These are phyloP conservation scores for Leptinotarsa texana DNA, from an alignment of 1,140 invertebrate genomes.

Conservation along the genomic window DNA sequence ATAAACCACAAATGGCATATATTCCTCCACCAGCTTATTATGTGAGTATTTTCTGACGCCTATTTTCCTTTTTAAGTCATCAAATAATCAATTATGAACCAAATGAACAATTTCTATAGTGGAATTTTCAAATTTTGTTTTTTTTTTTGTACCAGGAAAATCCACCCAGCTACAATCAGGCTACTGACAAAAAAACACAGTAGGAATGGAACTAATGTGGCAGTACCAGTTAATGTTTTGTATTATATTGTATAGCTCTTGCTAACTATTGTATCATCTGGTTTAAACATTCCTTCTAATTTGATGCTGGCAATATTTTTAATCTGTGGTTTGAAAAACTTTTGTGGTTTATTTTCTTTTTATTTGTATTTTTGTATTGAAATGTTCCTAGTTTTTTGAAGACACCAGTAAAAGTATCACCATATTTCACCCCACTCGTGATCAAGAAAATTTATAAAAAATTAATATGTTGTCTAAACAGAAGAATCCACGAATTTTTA, in stretches of 20 bases:
- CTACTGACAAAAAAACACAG: constrained; percentile 63
- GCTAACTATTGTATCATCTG: not conserved
- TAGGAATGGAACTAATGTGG: constrained; percentile 29
- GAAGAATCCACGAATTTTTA: too few species aligned
- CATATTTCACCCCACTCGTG: too few species aligned
- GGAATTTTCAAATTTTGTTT: constrained; percentile 21
- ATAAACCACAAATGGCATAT: constrained; percentile 79
- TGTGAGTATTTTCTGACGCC: constrained; percentile 61
- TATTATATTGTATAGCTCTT: not conserved
- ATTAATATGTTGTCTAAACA: too few species aligned
- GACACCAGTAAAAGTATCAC: too few species aligned
- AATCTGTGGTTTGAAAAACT: too few species aligned
- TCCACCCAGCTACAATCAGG: constrained; percentile 73
- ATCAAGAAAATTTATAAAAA: too few species aligned
- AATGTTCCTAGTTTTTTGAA: too few species aligned
- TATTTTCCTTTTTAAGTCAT: not conserved
- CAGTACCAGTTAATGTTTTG: not conserved
- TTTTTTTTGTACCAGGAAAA: constrained; percentile 65
- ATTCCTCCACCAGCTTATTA: constrained; percentile 83
- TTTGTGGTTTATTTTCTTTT: too few species aligned
- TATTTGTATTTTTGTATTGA: too few species aligned
- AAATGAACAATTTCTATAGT: constrained; percentile 4
- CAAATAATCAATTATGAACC: not conserved
- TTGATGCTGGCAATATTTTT: not conserved
- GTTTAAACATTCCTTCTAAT: not conserved